Evolutionary conservation across 2,888 invertebrate genomes (phyloP).

Genomic region (Gerris lacustris): DNA sequence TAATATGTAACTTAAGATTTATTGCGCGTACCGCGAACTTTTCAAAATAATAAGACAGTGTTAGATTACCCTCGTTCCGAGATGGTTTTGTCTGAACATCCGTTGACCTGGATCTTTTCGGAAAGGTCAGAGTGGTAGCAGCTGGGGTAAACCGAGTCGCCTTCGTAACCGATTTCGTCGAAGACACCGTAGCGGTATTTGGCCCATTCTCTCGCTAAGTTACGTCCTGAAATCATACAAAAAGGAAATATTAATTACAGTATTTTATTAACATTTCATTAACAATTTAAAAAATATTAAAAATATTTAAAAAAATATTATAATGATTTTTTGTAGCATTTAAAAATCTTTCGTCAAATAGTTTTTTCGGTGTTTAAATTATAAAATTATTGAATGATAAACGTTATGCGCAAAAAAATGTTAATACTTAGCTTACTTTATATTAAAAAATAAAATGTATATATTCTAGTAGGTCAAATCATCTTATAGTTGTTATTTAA

Average conservation of each 20-base stretch:
- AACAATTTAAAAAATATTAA: background rate
- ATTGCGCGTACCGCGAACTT: too few species aligned
- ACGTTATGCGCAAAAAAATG: too few species aligned
- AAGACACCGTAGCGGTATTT: conserved; percentile 57
- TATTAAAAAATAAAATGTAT: too few species aligned
- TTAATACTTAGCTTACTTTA: too few species aligned
- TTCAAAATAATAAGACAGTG: too few species aligned
- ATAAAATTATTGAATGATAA: too few species aligned
- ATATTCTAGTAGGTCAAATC: too few species aligned
- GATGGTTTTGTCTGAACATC: conserved; percentile 43
- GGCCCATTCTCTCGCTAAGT: conserved; percentile 49
- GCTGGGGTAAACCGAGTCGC: conserved; percentile 46
- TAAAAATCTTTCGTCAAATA: too few species aligned
- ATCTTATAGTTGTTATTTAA: too few species aligned
- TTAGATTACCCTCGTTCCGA: conserved; percentile 40
- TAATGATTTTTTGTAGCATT: too few species aligned
- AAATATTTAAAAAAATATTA: conserved; percentile 1
- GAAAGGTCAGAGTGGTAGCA: conserved; percentile 40
- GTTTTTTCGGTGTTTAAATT: too few species aligned
- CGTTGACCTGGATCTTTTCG: conserved; percentile 40
- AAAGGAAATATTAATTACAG: conserved; percentile 18
- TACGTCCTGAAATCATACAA: conserved; percentile 35
- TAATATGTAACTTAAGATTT: too few species aligned
- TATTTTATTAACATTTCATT: background rate
- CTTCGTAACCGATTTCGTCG: conserved; percentile 49